A percentile compares a stretch with the other conserved stretches of the same genome.
These are phyloP conservation scores for Platanista minor DNA, from an alignment of 2,113 vertebrate species.

Conservation along the genomic window DNA sequence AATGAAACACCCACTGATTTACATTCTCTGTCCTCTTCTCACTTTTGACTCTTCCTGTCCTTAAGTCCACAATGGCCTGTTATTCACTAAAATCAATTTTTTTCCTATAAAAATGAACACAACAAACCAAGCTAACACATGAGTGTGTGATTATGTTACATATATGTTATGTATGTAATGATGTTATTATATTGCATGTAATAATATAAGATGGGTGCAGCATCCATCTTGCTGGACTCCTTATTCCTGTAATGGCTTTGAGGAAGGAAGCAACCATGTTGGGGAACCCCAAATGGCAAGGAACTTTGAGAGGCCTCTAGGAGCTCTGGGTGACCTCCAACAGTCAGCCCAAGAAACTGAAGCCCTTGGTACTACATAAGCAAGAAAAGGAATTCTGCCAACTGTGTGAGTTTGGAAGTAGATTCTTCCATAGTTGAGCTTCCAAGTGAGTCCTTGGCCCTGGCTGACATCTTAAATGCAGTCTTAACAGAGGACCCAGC, in stretches of 20 bases:
- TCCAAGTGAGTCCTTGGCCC: not conserved
- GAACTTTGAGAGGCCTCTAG: rapidly evolving
- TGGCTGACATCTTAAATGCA: not conserved
- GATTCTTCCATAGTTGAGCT: not conserved
- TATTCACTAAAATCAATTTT: not conserved
- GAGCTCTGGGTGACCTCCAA: too few relatives aligned
- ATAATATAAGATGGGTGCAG: rapidly evolving
- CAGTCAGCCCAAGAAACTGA: not conserved
- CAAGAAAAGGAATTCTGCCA: not conserved
- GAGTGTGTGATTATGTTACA: too few relatives aligned
- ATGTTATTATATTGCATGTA: not conserved
- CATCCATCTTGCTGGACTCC: not conserved
- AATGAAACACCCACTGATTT: not conserved
- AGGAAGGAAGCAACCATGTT: not conserved
- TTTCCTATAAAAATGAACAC: not conserved
- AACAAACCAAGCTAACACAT: not conserved
- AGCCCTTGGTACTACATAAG: too few relatives aligned
- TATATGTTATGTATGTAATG: rapidly evolving
- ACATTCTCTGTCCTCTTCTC: not conserved
- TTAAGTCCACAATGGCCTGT: not conserved
- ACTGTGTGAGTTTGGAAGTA: not conserved
- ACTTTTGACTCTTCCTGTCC: not conserved
- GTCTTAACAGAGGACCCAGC: not conserved
- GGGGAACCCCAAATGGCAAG: not conserved
- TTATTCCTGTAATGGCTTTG: not conserved